Evolutionary conservation across 2,888 invertebrate species (phyloP), one percentile per base, ranked within the genome.

Genomic region (Eilema griseolum): DNA sequence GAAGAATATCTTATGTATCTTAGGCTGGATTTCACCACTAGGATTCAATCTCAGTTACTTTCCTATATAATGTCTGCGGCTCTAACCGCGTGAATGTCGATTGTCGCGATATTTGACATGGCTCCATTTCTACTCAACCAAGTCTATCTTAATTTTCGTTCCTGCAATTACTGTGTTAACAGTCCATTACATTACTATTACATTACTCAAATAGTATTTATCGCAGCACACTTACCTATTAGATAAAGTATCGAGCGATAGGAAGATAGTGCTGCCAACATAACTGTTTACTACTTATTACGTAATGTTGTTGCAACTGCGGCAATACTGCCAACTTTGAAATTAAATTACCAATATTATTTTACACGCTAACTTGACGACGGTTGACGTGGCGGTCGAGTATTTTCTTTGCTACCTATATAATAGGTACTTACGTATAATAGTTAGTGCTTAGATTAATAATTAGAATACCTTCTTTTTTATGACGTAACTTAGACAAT

Each of bases 231-330:
- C 52, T 52, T 62, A 62, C 37, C 62, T 24, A n/a, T 28, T 64
- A 64, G 64, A 64, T 64, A 64, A 33, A 56, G 23, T 56, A 56
- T 65, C 31, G 26, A 56, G n/a, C 70, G 78, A 78, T 77, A 78
- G 74, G 26, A 26, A 59, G 59, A 23, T 28, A 28, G 8, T 68
- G 61, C 69, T 23, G 62, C 69, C 78, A 80, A 75, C 81, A 69
- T 59, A 75, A 72, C 81, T 72, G 78, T 69, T 64, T 60, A 64
- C 52, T 64, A 65, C 37, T 52, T 52, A n/a, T 52, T 52, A n/a
- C n/a, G 59, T 72, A 41, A 80, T 67, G 75, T 80, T 80, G 78
- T 66, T 60, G 67, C 65, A 23, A 80, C 70, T 78, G 80, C 61
- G 52, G 24, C 74, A 70, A 68, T 69, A 64, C 70, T 78, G 72